A percentile compares a stretch with the other conserved stretches of the same genome.
Evolutionary conservation across 2,888 invertebrate species (phyloP).

Genomic region (Pristionchus japonicus): DNA sequence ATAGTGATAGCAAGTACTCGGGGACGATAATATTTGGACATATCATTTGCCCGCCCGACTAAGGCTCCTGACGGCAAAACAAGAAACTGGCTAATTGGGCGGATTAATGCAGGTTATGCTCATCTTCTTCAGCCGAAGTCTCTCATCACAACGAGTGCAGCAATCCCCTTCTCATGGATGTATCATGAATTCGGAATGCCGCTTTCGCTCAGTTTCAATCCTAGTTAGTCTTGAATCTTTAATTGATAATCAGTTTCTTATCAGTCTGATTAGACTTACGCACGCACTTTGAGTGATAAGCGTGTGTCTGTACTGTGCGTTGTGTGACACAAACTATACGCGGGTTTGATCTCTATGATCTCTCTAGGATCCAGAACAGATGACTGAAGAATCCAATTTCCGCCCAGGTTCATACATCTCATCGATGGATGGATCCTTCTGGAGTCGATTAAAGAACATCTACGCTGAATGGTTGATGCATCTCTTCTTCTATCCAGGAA

Average conservation of each 20-base stretch:
- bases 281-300: not conserved
- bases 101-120: not conserved
- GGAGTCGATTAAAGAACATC: not conserved
- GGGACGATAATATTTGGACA: not conserved
- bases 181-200: slow-evolving; percentile 16
- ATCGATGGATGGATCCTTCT: not conserved
- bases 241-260: not conserved
- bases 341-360: not conserved
- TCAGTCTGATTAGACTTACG: not conserved
- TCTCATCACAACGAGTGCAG: not conserved
- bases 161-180: slow-evolving; percentile 10
- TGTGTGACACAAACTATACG: not conserved
- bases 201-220: not conserved
- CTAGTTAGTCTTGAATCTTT: not conserved
- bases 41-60: too few species aligned
- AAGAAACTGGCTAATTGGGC: too few species aligned
- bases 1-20: not conserved
- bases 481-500: not conserved
- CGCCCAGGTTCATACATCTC: not conserved
- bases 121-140: not conserved
- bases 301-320: not conserved
- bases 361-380: not conserved
- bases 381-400: too few species aligned
- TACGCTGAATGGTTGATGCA: slow-evolving; percentile 5
- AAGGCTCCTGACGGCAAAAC: too few species aligned